Evolutionary conservation across 92 coral and sea anemone species (phyloP).

Genomic region (Palythoa grandis): DNA sequence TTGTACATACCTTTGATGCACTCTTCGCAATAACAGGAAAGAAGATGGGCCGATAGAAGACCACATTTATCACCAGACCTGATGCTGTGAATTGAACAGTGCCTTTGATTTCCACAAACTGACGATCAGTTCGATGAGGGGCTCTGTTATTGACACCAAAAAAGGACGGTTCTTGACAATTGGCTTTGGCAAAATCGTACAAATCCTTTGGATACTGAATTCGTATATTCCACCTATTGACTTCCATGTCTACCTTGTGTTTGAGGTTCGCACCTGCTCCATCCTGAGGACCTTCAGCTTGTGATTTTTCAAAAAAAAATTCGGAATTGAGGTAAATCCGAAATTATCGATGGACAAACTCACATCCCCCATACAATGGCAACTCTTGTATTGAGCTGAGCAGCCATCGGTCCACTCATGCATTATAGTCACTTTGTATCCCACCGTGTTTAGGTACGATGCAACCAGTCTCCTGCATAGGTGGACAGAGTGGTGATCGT

Average conservation of each 20-base stretch:
- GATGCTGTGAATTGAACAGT: constrained; percentile 59
- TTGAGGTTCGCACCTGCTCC: constrained; percentile 74
- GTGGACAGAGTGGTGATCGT: constrained; percentile 33
- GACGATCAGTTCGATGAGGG: constrained; percentile 29
- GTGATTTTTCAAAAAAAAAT: constrained; percentile 65
- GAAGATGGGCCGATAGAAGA: neutral
- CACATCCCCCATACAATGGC: constrained; percentile 65
- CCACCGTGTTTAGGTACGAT: constrained; percentile 16
- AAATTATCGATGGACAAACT: constrained; percentile 32
- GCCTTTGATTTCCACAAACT: constrained; percentile 40
- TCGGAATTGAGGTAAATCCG: constrained; percentile 43
- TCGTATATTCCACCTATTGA: constrained; percentile 28
- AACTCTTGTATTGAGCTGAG: constrained; percentile 65
- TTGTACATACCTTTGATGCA: neutral
- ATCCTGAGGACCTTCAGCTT: constrained; percentile 72
- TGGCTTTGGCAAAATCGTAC: constrained; percentile 31
- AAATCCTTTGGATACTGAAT: constrained; percentile 51
- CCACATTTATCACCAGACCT: constrained; percentile 3
- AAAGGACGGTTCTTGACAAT: constrained; percentile 34
- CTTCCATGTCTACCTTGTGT: constrained; percentile 56
- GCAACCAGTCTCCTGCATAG: neutral
- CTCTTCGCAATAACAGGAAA: neutral
- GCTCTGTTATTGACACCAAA: neutral
- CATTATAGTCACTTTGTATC: constrained; percentile 37
- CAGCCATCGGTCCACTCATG: constrained; percentile 70